Evolutionary conservation across 2,113 vertebrate species (phyloP), one percentile per base, ranked within the genome.

Genomic region (Hippocampus barbouri): DNA sequence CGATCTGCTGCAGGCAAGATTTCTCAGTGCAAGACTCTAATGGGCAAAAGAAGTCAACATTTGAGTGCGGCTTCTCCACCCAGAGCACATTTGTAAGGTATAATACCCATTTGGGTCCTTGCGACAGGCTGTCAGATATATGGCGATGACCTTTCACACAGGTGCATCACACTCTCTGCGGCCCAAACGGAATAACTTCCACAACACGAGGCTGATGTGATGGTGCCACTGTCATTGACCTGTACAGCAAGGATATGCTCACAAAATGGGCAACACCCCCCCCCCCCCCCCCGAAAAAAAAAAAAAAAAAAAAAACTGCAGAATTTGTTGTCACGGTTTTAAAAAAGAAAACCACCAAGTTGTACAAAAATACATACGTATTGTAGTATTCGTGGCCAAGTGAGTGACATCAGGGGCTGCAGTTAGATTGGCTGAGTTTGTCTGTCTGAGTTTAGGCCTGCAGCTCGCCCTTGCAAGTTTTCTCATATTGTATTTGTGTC

Each of bases 171-270:
- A 77, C 63, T 71, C 68, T 78, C 72, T 45, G 71, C 69, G 70
- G 74, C 79, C 85, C 85, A 75, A 80, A 88, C 79, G 83, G 77
- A 91, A 93, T 91, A 88, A 91, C 82, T 78, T 79, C 84, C 78
- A 79, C 68, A 73, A 79, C 75, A 86, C 85, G 80, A 71, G 71
- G 40, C 83, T 77, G 82, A 85, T 79, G 78, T 75, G 83, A 87
- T 68, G 70, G 66, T 65, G 74, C 76, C 78, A 57, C 76, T 71
- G 82, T 77, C 88, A 90, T 91, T 91, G 89, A 91, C 88, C 90
- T 84, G 81, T 43, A 81, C 77, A 68, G 69, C 54, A 64, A 73
- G 68, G 73, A 77, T 61, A 71, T 78, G 45, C 63, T 79, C 83
- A 57, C 74, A 81, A 88, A 73, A 21, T 71, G 81, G 49, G 83